These are phyloP conservation scores for Myioborus miniatus DNA, from an alignment of 2,797 vertebrate genomes.

Conservation along the genomic window DNA sequence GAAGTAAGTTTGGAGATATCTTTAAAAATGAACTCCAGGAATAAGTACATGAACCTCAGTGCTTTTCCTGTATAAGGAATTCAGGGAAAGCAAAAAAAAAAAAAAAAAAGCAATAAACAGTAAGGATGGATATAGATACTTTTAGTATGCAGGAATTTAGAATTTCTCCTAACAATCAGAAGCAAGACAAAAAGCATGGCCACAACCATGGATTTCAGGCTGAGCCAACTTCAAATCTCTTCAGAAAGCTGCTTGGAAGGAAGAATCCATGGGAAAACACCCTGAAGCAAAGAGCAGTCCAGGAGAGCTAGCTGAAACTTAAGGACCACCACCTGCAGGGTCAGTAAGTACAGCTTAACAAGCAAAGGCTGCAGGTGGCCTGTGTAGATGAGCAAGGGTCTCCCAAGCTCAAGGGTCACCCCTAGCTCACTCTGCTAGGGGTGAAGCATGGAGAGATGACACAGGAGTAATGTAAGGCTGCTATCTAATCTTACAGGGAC, in stretches of 20 bases:
- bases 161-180: background rate
- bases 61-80: background rate
- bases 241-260: background rate
- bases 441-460: background rate
- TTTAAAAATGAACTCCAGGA: background rate
- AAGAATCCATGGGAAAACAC: background rate
- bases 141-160: background rate
- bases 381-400: background rate
- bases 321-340: background rate
- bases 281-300: background rate
- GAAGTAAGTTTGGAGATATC: background rate
- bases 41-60: background rate
- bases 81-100: background rate
- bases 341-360: background rate
- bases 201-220: background rate
- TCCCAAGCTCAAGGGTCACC: background rate
- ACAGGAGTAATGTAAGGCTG: background rate
- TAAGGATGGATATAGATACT: background rate
- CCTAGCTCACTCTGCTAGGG: background rate
- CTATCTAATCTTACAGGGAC: background rate
- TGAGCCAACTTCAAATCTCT: background rate
- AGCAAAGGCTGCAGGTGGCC: background rate
- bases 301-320: background rate
- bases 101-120: background rate
- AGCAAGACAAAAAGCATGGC: background rate